Conservation (phyloP, 2,888 invertebrate genomes). For the Arrhopalites spinosus region DNA sequence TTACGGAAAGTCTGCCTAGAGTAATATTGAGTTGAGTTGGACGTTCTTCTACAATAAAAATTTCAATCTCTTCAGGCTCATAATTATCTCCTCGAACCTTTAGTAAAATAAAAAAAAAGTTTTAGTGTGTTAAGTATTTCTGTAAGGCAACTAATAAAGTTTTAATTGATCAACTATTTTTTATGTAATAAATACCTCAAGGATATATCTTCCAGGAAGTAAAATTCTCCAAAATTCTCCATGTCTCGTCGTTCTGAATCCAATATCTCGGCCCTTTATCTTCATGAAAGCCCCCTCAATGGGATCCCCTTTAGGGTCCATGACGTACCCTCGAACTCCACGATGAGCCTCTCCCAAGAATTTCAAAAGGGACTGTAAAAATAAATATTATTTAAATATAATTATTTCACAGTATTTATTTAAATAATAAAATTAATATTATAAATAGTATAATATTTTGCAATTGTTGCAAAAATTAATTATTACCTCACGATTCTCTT, state of each 20-base stretch:
- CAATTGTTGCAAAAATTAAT: too few relatives aligned
- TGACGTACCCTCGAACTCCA: constrained; percentile 85
- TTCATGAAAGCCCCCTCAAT: constrained; percentile 78
- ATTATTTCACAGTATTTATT: too few relatives aligned
- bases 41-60: constrained; percentile 82
- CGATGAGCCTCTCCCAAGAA: constrained; percentile 84
- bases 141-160: too few relatives aligned
- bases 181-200: too few relatives aligned
- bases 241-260: constrained; percentile 82
- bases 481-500: constrained; percentile 83
- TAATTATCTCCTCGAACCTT: constrained; percentile 85
- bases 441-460: too few relatives aligned
- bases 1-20: constrained; percentile 77
- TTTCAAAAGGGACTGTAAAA: constrained; percentile 77
- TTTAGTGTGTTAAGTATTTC: too few relatives aligned
- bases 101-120: neutral
- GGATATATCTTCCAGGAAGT: constrained; percentile 81
- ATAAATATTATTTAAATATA: constrained; percentile 26
- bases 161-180: too few relatives aligned
- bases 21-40: constrained; percentile 85
- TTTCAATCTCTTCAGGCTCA: constrained; percentile 80
- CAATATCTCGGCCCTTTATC: constrained; percentile 80
- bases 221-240: constrained; percentile 96
- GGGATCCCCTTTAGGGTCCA: constrained; percentile 74
- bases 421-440: too few relatives aligned